Base-by-base conservation (phyloP, 2,888 invertebrate species). In the Drosophila paucipuncta region DNA sequence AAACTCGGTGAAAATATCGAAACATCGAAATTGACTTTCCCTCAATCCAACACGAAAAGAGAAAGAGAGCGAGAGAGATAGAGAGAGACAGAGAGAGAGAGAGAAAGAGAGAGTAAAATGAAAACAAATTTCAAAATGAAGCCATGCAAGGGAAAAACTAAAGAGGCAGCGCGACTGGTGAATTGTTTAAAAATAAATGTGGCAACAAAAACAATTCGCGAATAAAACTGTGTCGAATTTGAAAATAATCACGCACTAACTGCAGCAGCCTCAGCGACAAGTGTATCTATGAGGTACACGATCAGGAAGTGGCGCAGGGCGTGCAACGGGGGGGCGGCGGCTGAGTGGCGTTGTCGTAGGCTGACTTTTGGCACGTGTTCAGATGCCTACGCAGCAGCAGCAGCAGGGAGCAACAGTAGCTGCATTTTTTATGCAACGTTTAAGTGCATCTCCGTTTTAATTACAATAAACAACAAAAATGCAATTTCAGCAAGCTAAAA, bases 161-260 rank as follows among this genome's bases (percentile, higher is more conserved):
- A 57, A 63, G 52, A 61, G 37, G 75, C 63, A 67, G n/a, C 35
- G 58, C 68, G 73, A 79, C 73, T 68, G 81, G 73, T 67, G 68
- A 81, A 81, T 79, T 76, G 78, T 76, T 76, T 90, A 90, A 89
- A 88, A 88, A 88, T 83, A 88, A 83, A 67, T 76, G 68, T 68
- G 63, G 69, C 79, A 90, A 83, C 79, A 90, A 90, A 82, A 80
- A 82, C 90, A 89, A 90, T 88, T 86, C 80, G 71, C 68, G 58
- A 78, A 75, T 73, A 90, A 90, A 89, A 90, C 85, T 89, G 89
- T 89, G 89, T 89, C 89, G 89, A 89, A 89, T 89, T 90, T 89
- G 90, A 90, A 89, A 89, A 89, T 89, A 89, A 89, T 89, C 89
- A 83, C 89, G 67, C 83, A 90, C 85, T 89, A 87, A 89, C 89